These are phyloP conservation scores for Dendrocincla tyrannina DNA, from an alignment of 2,797 vertebrate genomes.

Conservation along the genomic window DNA sequence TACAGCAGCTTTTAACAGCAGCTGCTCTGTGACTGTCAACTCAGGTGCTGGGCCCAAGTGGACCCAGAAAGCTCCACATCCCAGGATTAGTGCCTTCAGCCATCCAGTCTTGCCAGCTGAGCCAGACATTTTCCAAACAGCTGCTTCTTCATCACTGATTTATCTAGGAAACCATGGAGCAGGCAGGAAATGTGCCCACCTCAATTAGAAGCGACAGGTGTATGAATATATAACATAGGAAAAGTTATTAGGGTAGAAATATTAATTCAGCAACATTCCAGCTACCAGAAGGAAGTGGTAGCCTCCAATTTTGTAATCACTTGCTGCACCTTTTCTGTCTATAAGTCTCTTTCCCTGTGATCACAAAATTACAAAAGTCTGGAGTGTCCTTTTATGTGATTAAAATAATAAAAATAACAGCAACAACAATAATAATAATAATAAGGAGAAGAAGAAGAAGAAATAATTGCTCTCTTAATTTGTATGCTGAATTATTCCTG, in stretches of 20 bases:
- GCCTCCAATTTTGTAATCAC: background rate
- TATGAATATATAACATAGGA: background rate
- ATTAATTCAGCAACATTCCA: background rate
- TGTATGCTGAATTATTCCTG: background rate
- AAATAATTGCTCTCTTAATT: background rate
- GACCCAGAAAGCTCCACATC: background rate
- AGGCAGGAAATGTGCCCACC: background rate
- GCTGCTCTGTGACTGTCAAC: background rate
- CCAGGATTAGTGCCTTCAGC: background rate
- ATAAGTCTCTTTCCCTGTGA: background rate
- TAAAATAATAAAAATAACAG: background rate
- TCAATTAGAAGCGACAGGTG: background rate
- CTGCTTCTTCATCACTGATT: background rate
- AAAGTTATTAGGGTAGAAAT: constrained; percentile 7
- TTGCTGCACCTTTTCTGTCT: background rate
- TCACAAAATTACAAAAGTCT: background rate
- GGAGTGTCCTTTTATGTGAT: constrained; percentile 5
- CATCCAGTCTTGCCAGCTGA: background rate
- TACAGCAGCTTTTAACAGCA: background rate
- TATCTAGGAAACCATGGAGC: background rate
- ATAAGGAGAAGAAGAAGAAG: background rate
- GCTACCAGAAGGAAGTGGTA: background rate
- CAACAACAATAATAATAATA: background rate
- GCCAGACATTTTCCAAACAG: background rate
- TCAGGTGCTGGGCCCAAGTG: background rate